These are phyloP conservation scores for Tanypteryx hageni DNA, from an alignment of 2,888 invertebrate species.

Conservation along the genomic window DNA sequence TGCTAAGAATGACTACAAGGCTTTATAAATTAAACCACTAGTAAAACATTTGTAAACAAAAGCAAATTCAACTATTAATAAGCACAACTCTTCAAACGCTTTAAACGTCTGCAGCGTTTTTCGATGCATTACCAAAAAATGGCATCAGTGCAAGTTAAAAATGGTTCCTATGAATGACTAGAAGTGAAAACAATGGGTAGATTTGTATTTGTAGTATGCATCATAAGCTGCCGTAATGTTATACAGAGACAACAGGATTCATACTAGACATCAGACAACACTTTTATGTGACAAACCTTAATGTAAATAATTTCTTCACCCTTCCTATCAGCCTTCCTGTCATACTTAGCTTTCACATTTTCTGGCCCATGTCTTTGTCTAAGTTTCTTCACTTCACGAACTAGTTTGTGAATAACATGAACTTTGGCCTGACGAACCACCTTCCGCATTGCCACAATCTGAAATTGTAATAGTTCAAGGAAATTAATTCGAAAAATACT, in stretches of 20 bases:
- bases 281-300: background rate
- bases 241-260: background rate
- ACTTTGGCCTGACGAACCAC: constrained; percentile 69
- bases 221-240: background rate
- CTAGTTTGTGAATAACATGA: constrained; percentile 69
- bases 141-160: background rate
- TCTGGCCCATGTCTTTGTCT: constrained; percentile 69
- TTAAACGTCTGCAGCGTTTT: too few species aligned
- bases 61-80: background rate
- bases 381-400: constrained; percentile 70
- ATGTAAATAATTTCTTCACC: constrained; percentile 67
- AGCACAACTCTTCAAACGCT: background rate
- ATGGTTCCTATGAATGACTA: background rate
- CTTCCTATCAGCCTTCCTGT: constrained; percentile 69
- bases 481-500: background rate
- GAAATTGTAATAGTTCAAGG: background rate
- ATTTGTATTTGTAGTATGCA: background rate
- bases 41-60: background rate
- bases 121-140: background rate
- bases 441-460: constrained; percentile 70
- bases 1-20: background rate
- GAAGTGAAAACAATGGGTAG: background rate
- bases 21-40: background rate
- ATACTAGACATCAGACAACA: background rate
- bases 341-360: constrained; percentile 69